Evolutionary conservation across 2,888 invertebrate genomes (phyloP), one percentile per base, ranked within the genome.

Genomic region (Tolmerus cingulatus): DNA sequence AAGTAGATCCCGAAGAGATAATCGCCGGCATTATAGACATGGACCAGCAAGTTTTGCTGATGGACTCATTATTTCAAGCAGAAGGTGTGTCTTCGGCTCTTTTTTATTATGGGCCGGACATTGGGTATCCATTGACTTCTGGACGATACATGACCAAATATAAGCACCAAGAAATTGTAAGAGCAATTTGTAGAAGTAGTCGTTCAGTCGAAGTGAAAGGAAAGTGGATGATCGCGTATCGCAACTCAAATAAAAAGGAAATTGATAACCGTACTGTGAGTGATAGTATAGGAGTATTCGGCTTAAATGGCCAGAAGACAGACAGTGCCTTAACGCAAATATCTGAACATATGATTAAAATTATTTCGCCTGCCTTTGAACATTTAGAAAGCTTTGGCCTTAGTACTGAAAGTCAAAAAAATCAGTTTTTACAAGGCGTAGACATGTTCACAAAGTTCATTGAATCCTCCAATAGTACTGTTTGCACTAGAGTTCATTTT

Each of bases 21-120:
- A 92, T 96, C 9, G 96, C 96, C 87, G 96, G 96, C 82, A 93
- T 96, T 5, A 93, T 94, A 86, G 97, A 97, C 91, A 94, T 94
- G 78, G 94, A 95, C 87, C 90, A 93, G 86, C 94, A 95, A 90
- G 91, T 96, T 1, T 94, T 95, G 12, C 90, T 94, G 27, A 91
- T 97, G 87, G 94, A 95, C 81, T 95, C 94, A 89, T 93, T 96
- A 66, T 94, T 95, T 27, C 93, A 92, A 7, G 94, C 94, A 88
- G 95, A 95, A 30, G 95, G 95, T 1, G 93, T 93, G 87, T 93
- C 93, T 89, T 94, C 95, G 78, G 91, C 96, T 81, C 93, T 96
- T 87, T 93, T 97, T 88, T 95, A 95, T 91, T 95, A 95, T 92
- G 96, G 96, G 89, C 91, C 94, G 30, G 94, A 95, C 90, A 94